These are phyloP conservation scores for Tholera decimalis DNA, from an alignment of 2,888 invertebrate genomes.

Conservation along the genomic window DNA sequence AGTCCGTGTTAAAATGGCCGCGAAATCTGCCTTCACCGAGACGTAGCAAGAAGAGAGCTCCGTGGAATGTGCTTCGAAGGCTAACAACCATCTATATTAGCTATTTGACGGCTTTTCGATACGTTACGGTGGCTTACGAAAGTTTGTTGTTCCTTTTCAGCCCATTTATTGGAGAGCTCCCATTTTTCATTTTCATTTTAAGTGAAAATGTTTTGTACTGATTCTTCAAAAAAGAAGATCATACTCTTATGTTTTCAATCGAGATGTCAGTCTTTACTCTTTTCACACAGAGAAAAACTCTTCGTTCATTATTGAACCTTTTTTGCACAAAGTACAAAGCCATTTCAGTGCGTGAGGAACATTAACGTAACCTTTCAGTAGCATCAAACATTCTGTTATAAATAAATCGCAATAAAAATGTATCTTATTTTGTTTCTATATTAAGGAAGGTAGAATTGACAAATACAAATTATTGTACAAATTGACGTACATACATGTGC, in stretches of 20 bases:
- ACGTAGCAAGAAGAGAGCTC: slow-evolving; percentile 37
- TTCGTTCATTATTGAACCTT: not conserved
- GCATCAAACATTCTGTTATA: not conserved
- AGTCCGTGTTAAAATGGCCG: slow-evolving; percentile 20
- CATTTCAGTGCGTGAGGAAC: not conserved
- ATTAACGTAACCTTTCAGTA: not conserved
- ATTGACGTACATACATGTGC: not conserved
- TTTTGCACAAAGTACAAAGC: not conserved
- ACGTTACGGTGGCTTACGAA: slow-evolving; percentile 35
- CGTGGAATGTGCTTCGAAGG: slow-evolving; percentile 39
- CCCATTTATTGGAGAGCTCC: slow-evolving; percentile 27
- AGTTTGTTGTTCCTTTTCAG: slow-evolving; percentile 42
- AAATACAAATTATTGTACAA: slow-evolving; percentile 4
- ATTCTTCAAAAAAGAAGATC: slow-evolving; percentile 3
- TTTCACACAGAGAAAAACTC: not conserved
- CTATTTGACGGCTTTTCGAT: slow-evolving; percentile 45
- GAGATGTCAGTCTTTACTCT: not conserved
- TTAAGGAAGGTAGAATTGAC: not conserved
- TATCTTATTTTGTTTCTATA: not conserved
- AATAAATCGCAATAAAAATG: not conserved
- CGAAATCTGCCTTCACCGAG: slow-evolving; percentile 35
- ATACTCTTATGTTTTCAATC: slow-evolving; percentile 2
- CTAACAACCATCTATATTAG: slow-evolving; percentile 45
- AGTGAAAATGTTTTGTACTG: slow-evolving; percentile 11
- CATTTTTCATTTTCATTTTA: slow-evolving; percentile 41